Percentiles rank a stretch among this genome's conserved stretches.
Conservation (phyloP, 2,888 invertebrate species). For the Agrochola lota region DNA sequence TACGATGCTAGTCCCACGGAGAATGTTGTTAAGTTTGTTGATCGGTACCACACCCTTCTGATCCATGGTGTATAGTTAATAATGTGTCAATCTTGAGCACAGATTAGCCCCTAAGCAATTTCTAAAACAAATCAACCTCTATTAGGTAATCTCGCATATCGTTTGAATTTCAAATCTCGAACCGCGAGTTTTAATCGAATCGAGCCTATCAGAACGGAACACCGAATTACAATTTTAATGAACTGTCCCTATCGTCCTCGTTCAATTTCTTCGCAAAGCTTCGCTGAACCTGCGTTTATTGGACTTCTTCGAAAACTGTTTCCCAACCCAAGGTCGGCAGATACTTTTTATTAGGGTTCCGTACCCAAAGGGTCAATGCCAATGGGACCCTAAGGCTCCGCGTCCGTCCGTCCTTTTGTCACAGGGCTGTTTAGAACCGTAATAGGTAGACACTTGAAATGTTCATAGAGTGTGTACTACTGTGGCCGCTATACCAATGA, state of each 20-base stretch:
- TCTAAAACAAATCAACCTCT: conserved; percentile 13
- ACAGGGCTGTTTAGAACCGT: neutral
- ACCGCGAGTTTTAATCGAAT: conserved; percentile 78
- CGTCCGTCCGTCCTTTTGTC: neutral
- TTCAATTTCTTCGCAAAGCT: conserved; percentile 73
- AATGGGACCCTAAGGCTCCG: neutral
- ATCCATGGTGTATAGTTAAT: no score
- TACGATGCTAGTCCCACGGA: no score
- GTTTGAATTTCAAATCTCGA: conserved; percentile 71
- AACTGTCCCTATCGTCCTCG: conserved; percentile 70
- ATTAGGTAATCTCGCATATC: conserved; percentile 41
- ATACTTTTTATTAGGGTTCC: conserved; percentile 48
- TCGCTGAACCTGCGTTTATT: conserved; percentile 57
- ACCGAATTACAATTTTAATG: conserved; percentile 82
- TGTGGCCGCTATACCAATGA: neutral
- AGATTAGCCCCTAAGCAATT: conserved; percentile 5
- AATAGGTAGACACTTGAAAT: no score
- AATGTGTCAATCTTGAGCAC: neutral
- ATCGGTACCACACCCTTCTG: no score
- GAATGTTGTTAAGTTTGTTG: no score
- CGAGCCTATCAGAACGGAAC: conserved; percentile 74
- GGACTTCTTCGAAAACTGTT: conserved; percentile 41
- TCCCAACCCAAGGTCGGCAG: conserved; percentile 12
- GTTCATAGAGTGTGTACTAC: neutral
- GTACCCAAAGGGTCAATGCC: neutral